A percentile compares a stretch with the other conserved stretches of the same genome.
phyloP scores from a whole-genome alignment of 2,113 vertebrate genomes.

The Meles meles region DNA sequence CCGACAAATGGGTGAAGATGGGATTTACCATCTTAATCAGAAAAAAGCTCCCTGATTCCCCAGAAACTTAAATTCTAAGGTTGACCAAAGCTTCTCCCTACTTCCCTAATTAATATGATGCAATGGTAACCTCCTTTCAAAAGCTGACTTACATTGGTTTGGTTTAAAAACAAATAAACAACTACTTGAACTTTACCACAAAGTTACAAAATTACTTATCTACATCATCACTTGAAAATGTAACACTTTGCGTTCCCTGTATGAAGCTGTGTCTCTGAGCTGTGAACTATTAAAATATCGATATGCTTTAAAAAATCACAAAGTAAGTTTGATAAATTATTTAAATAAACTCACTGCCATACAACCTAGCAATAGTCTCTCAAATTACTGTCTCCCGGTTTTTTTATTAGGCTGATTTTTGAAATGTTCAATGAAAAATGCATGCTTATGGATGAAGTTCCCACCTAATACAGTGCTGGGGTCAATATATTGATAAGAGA shows the following conservation, averaged over 20 bases:
- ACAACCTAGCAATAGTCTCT: not conserved
- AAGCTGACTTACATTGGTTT: not conserved
- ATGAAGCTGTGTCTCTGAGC: not conserved
- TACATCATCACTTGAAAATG: not conserved
- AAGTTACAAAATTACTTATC: not conserved
- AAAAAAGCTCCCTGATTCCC: not conserved
- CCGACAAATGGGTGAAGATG: not conserved
- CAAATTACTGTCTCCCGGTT: not conserved
- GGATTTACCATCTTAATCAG: not conserved
- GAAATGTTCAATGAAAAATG: not conserved
- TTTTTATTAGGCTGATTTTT: not conserved
- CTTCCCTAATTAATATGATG: not conserved
- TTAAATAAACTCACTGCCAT: not conserved
- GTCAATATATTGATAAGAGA: not conserved
- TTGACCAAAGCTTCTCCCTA: not conserved
- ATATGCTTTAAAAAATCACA: not conserved
- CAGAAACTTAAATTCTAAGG: slow-evolving; percentile 36
- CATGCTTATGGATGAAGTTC: not conserved
- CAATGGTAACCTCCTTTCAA: not conserved
- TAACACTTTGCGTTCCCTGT: not conserved
- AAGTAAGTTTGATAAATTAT: not conserved
- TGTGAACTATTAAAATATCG: slow-evolving; percentile 7
- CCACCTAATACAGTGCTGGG: not conserved
- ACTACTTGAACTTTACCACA: not conserved
- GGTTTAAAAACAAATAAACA: not conserved